Base-by-base conservation (phyloP, 1,140 invertebrate species). In the Drosophila parvula region DNA sequence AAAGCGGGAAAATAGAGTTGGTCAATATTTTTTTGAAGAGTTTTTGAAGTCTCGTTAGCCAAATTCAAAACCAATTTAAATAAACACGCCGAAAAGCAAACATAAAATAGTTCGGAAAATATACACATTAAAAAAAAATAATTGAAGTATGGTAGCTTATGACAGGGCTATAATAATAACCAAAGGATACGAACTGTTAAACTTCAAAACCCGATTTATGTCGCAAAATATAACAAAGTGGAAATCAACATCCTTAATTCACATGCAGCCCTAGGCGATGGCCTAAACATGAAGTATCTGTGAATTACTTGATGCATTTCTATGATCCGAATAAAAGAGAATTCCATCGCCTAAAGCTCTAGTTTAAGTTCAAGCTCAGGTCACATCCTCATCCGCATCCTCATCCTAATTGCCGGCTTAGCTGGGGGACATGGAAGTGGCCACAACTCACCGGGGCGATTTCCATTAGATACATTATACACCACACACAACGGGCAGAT, bases 381-480 rank as follows among this genome's bases (percentile, higher is more conserved):
- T 69, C 65, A 71, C 65, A 50, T 70, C n/a, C 44, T 14, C 51
- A 38, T 55, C 50, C 32, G 32, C 32, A 53, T 36, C 34, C 51
- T 22, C 30, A 41, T 70, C 51, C 68, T 58, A 71, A 71, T 71
- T 71, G 65, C 44, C 69, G 41, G 69, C 69, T 71, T 71, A 71
- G 53, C 22, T 48, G 36, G 22, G 36, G n/a, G 51, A 51, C 61
- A 30, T 10, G 51, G 51, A 41, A 36, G 30, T 59, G 69, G 53
- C 69, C 50, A 71, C 68, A 71, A 71, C 53, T 71, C 67, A 71
- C 67, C 22, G 53, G 53, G 28, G 22, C 67, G 51, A 69, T 69
- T 69, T 69, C 65, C 69, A 70, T 71, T 58, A 71, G 50, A 69
- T 57, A 69, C 65, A 71, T 70, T 58, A 71, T 47, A 58, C 34